A percentile compares a stretch with the other conserved stretches of the same genome.
These are phyloP conservation scores for Agrotis exclamationis DNA, from an alignment of 2,888 invertebrate genomes.

Conservation along the genomic window DNA sequence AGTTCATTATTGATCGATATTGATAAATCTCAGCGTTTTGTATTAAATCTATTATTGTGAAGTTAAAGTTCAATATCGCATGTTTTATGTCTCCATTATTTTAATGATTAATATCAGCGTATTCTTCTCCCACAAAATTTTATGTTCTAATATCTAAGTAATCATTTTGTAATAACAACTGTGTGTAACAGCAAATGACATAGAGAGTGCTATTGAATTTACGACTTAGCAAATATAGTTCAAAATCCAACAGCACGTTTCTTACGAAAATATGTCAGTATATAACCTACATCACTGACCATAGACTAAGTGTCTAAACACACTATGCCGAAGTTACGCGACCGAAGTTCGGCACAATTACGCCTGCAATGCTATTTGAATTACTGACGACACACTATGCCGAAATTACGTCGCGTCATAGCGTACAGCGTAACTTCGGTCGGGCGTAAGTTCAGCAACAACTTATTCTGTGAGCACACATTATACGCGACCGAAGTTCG, in stretches of 20 bases:
- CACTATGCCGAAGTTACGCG: too few relatives aligned
- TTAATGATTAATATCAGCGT: conserved; percentile 19
- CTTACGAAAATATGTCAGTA: conserved; percentile 5
- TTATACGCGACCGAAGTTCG: too few relatives aligned
- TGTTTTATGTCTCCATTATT: conserved; percentile 5
- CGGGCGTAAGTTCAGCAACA: too few relatives aligned
- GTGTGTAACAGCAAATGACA: background rate
- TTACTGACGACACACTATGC: too few relatives aligned
- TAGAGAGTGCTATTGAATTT: background rate
- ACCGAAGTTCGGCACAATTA: too few relatives aligned
- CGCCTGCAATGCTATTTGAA: too few relatives aligned
- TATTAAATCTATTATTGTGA: conserved; percentile 9
- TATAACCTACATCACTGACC: conserved; percentile 11
- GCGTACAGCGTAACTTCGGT: too few relatives aligned
- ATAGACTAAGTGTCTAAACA: too few relatives aligned
- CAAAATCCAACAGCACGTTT: background rate
- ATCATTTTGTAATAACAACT: conserved; percentile 8
- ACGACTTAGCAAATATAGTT: background rate
- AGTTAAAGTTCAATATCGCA: conserved; percentile 12
- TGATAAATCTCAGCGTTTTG: conserved; percentile 10
- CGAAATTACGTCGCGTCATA: too few relatives aligned
- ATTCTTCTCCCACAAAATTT: conserved; percentile 13
- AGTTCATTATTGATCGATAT: conserved; percentile 4
- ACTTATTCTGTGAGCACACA: too few relatives aligned
- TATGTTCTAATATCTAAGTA: conserved; percentile 14